Evolutionary conservation across 1,140 invertebrate species (phyloP), one percentile per base, ranked within the genome.

Genomic region (Drosophila novamexicana): DNA sequence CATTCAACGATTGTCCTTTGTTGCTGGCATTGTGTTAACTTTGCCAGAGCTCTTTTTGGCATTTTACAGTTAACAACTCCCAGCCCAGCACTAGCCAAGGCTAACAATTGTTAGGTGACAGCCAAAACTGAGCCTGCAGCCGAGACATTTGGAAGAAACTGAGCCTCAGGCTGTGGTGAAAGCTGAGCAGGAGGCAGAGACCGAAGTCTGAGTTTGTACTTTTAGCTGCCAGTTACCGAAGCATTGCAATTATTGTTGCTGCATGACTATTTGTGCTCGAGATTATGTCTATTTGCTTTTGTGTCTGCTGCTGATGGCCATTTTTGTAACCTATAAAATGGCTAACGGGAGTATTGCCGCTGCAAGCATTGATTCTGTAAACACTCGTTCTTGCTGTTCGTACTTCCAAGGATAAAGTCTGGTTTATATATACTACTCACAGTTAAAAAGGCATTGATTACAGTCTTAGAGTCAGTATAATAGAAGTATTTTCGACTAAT

Each of bases 1-100:
- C 85, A 84, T 84, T 81, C 84, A 81, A 63, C 81, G 85, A 84
- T 81, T 90, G 84, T 83, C 78, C 78, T 89, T 89, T 88, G 84
- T 89, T 63, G 76, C 77, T 44, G 59, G 45, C 74, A 76, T 86
- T 85, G 75, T 86, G 78, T 86, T 75, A 75, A 80, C 83, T 76
- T 79, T 75, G 67, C 42, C 80, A 68, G 44, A 34, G 29, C 34
- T 12, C 7, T 9, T 14, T 14, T 14, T 14, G 14, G 18, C 37
- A 54, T 18, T 65, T 59, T 50, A 42, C 56, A 68, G 56, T 42
- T 50, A 54, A 64, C 49, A 47, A 39, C 14, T 45, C 10, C 14
- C n/a, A 45, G 12, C 37, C 49, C 12, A 7, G 12, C n/a, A 2
- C 47, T 5, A 42, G 37, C 32, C 54, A 32, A 18, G 29, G 40